Conservation (phyloP, 2,797 vertebrate genomes). For the Amblyraja radiata region DNA sequence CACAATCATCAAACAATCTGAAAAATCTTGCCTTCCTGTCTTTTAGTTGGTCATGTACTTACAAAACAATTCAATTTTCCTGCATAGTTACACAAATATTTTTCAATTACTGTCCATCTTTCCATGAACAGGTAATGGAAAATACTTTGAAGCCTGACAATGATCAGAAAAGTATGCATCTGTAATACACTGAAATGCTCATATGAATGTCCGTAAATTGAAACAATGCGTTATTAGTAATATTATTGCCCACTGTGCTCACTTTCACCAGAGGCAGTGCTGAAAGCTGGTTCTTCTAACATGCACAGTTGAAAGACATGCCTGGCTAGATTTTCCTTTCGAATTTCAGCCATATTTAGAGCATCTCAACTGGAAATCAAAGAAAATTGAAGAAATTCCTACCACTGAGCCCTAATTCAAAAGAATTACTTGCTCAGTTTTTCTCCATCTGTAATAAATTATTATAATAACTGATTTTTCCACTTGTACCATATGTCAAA, state of each 20-base stretch:
- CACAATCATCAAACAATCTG: not conserved
- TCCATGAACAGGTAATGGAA: not conserved
- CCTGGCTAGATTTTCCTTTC: not conserved
- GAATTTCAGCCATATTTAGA: not conserved
- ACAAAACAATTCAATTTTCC: not conserved
- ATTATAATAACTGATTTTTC: not conserved
- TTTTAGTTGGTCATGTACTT: not conserved
- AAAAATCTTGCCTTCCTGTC: not conserved
- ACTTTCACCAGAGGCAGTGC: not conserved
- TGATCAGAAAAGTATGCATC: not conserved
- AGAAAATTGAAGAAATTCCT: not conserved
- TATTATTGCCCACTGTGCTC: not conserved
- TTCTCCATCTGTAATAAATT: not conserved
- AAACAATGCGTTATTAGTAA: not conserved
- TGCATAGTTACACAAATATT: not conserved
- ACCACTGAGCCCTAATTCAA: not conserved
- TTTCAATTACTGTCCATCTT: not conserved
- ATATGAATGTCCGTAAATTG: not conserved
- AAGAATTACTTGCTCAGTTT: not conserved
- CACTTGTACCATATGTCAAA: not conserved
- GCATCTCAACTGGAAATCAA: not conserved
- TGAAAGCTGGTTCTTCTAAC: not conserved
- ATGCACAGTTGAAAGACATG: not conserved
- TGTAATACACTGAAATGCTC: not conserved
- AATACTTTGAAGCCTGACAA: not conserved